Conservation (phyloP, 2,797 vertebrate genomes). For the Halcyon chelicuti region DNA sequence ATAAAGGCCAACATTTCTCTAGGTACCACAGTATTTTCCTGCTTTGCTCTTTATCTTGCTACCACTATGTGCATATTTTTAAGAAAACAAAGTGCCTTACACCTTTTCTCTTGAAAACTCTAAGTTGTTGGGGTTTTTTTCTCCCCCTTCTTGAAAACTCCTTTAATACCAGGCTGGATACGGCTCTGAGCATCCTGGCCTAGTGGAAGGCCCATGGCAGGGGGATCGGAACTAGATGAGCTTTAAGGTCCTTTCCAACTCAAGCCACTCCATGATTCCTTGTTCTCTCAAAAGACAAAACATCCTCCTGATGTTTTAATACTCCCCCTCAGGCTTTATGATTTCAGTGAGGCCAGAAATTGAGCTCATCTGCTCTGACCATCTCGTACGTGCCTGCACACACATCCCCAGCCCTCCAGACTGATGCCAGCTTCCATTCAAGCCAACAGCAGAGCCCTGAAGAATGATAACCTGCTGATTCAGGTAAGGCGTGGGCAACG, state of each 20-base stretch:
- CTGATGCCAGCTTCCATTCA: neutral
- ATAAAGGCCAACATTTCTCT: neutral
- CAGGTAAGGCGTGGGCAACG: neutral
- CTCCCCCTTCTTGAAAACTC: no score
- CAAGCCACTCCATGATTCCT: neutral
- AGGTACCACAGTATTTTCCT: neutral
- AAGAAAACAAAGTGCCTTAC: neutral
- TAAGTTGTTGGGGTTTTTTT: neutral
- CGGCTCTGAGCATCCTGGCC: neutral
- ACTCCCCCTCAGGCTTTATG: neutral
- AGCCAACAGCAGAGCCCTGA: neutral
- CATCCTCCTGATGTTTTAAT: neutral
- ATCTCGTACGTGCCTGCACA: rapidly evolving
- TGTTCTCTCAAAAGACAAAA: neutral
- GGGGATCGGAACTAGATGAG: no score
- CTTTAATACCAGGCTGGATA: neutral
- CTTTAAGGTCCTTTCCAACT: no score
- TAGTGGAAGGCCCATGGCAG: no score
- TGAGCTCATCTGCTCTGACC: neutral
- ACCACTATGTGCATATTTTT: neutral
- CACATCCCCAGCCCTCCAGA: neutral
- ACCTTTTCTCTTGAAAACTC: neutral
- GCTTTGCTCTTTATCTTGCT: neutral
- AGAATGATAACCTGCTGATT: neutral
- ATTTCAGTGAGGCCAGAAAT: neutral